Conservation (phyloP, 2,797 vertebrate species). For the Pangasius macronema region DNA sequence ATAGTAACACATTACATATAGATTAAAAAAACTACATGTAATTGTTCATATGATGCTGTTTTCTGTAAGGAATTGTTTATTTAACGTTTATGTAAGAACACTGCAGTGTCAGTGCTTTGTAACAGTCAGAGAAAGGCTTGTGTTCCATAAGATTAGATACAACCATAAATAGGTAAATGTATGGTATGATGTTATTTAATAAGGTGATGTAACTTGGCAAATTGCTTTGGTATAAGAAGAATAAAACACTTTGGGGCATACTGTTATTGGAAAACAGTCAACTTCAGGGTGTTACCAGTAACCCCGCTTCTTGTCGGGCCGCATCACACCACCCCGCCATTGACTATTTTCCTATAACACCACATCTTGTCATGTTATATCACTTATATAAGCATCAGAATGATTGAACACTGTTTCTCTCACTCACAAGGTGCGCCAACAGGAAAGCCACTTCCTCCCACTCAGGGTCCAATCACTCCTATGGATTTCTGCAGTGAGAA, state of each 20-base stretch:
- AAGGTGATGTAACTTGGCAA: neutral
- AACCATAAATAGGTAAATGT: neutral
- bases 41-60: neutral
- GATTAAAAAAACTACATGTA: neutral
- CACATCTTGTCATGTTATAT: neutral
- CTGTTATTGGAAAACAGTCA: neutral
- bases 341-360: neutral
- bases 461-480: slow-evolving; percentile 90
- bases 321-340: neutral
- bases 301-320: neutral
- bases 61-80: neutral
- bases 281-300: neutral
- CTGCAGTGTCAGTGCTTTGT: neutral
- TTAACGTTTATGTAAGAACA: neutral
- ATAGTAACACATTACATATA: neutral
- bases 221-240: neutral
- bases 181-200: neutral
- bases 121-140: neutral
- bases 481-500: slow-evolving; percentile 89
- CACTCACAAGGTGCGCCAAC: slow-evolving; percentile 78
- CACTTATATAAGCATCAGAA: neutral
- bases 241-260: neutral
- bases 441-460: slow-evolving; percentile 81
- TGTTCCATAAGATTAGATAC: neutral
- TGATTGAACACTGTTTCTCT: slow-evolving; percentile 5